Evolutionary conservation across 1,140 invertebrate species (phyloP).

Genomic region (Lepidostoma basale): DNA sequence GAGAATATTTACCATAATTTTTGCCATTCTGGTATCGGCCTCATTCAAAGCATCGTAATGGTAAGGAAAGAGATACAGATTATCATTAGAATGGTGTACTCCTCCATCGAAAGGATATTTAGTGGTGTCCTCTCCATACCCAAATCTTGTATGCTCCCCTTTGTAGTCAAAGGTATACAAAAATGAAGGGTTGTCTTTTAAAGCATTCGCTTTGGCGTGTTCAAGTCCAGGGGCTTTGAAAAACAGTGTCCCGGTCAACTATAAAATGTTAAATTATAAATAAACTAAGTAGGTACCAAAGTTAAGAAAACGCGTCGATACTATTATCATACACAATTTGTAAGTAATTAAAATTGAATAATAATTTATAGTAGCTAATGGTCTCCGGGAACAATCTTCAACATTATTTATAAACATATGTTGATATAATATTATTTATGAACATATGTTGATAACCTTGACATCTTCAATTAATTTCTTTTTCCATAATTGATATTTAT

Average conservation of each 20-base stretch:
- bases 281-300: not conserved
- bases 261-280: constrained; percentile 11
- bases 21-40: constrained; percentile 49
- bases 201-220: constrained; percentile 23
- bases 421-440: not conserved
- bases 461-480: too few species aligned
- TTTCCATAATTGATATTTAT: too few species aligned
- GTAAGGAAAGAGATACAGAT: constrained; percentile 52
- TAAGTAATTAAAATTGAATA: not conserved
- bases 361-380: not conserved
- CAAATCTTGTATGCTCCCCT: constrained; percentile 47
- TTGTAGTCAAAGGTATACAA: constrained; percentile 36
- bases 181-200: not conserved
- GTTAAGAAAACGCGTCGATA: not conserved
- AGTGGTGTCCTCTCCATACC: constrained; percentile 50
- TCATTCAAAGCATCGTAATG: constrained; percentile 43
- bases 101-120: constrained; percentile 56
- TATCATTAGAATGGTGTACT: constrained; percentile 54
- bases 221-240: constrained; percentile 30
- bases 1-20: constrained; percentile 52
- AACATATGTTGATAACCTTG: not conserved
- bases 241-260: constrained; percentile 14
- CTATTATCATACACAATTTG: not conserved
- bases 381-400: not conserved
- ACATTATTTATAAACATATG: not conserved